phyloP scores from a whole-genome alignment of 1,140 invertebrate species.

The Orchesella cincta region DNA sequence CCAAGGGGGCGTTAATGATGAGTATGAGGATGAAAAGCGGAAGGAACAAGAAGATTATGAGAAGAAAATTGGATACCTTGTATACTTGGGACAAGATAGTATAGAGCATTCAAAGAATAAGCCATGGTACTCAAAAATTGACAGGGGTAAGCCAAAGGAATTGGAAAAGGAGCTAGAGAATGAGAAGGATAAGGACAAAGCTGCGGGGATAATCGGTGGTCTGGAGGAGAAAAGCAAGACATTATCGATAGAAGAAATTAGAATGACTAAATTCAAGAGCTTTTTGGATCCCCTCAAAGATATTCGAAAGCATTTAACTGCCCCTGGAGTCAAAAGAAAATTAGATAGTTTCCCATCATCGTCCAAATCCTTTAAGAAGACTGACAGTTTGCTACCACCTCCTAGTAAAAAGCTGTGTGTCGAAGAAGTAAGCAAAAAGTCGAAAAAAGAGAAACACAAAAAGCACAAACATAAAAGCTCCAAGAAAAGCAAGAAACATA shows the following conservation, averaged over 20 bases:
- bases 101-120: constrained; percentile 77
- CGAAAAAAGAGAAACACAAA: constrained; percentile 36
- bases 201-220: constrained; percentile 36
- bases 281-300: constrained; percentile 72
- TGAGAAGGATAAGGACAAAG: constrained; percentile 56
- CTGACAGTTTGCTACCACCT: not conserved
- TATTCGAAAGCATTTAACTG: constrained; percentile 65
- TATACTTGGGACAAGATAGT: constrained; percentile 92
- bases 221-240: constrained; percentile 20
- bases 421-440: constrained; percentile 48
- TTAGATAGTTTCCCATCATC: constrained; percentile 52
- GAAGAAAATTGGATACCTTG: constrained; percentile 94
- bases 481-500: constrained; percentile 57
- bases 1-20: constrained; percentile 68
- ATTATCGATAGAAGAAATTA: constrained; percentile 54
- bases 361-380: constrained; percentile 54
- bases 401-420: constrained; percentile 44
- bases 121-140: constrained; percentile 76
- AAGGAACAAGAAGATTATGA: constrained; percentile 95
- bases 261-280: constrained; percentile 52
- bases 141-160: constrained; percentile 59
- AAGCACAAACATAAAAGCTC: constrained; percentile 53
- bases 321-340: constrained; percentile 43
- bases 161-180: constrained; percentile 36
- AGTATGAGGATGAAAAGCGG: constrained; percentile 88